Conservation (phyloP, 2,113 vertebrate genomes). For the Bubo bubo region DNA sequence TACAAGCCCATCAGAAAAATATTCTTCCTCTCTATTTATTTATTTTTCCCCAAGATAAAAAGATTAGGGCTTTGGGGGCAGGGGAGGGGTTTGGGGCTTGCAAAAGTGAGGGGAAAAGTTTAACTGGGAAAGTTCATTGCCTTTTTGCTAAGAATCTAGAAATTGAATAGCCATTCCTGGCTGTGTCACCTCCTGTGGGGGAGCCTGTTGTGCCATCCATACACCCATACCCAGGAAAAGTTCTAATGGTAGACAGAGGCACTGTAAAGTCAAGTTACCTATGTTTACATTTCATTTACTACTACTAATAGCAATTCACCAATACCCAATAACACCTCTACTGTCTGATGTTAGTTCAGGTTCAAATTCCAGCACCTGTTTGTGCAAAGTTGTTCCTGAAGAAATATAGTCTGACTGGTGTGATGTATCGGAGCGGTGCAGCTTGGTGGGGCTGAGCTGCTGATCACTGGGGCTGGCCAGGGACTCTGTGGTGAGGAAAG, state of each 20-base stretch:
- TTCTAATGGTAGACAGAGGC: neutral
- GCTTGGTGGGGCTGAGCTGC: neutral
- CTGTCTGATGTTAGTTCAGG: neutral
- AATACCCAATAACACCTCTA: neutral
- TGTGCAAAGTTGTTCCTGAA: neutral
- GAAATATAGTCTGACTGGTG: fast-evolving
- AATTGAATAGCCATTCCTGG: neutral
- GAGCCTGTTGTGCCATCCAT: neutral
- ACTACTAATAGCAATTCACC: neutral
- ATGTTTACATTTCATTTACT: neutral
- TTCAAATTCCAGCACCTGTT: neutral
- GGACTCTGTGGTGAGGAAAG: neutral
- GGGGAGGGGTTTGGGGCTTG: neutral
- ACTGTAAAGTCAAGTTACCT: neutral
- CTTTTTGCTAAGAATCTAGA: neutral
- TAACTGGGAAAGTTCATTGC: neutral
- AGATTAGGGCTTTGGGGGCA: neutral
- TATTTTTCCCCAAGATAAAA: neutral
- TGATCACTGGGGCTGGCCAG: neutral
- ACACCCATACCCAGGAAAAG: fast-evolving
- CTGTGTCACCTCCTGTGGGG: neutral
- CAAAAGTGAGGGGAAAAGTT: neutral
- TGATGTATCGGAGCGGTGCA: fast-evolving
- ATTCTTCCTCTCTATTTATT: neutral
- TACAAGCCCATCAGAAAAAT: slow-evolving; percentile 15